A percentile compares a stretch with the other conserved stretches of the same genome.
These are phyloP conservation scores for Phyllotreta striolata DNA, from an alignment of 2,888 invertebrate genomes.

Conservation along the genomic window DNA sequence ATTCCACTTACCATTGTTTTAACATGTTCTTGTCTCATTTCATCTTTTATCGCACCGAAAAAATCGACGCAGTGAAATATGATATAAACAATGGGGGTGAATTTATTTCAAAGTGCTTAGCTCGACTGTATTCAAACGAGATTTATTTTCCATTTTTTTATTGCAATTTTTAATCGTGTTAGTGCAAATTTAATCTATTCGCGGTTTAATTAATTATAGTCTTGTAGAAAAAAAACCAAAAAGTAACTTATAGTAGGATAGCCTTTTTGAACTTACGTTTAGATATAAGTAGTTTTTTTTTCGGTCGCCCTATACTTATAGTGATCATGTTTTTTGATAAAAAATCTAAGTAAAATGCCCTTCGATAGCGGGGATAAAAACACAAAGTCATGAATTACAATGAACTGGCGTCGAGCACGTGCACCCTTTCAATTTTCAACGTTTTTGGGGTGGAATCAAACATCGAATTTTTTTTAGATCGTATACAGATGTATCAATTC, in stretches of 20 bases:
- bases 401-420: slow-evolving; percentile 58
- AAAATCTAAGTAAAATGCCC: too few relatives aligned
- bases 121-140: slow-evolving; percentile 31
- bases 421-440: slow-evolving; percentile 60
- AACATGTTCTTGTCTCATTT: slow-evolving; percentile 56
- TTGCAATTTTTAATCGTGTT: too few relatives aligned
- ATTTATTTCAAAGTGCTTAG: slow-evolving; percentile 47
- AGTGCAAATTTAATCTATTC: too few relatives aligned
- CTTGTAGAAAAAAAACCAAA: too few relatives aligned
- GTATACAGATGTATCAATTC: slow-evolving; percentile 53
- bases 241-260: too few relatives aligned
- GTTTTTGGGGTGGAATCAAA: slow-evolving; percentile 54
- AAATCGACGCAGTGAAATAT: slow-evolving; percentile 52
- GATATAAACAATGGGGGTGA: slow-evolving; percentile 53
- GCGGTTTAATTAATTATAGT: neutral
- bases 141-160: too few relatives aligned
- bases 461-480: slow-evolving; percentile 47
- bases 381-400: slow-evolving; percentile 61
- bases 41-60: slow-evolving; percentile 52
- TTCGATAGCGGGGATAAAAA: slow-evolving; percentile 52
- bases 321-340: slow-evolving; percentile 1
- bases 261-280: too few relatives aligned
- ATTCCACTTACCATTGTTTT: slow-evolving; percentile 56
- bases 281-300: too few relatives aligned
- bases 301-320: too few relatives aligned